phyloP scores from a whole-genome alignment of 1,140 invertebrate species.

The Harlomillsia oculata region DNA sequence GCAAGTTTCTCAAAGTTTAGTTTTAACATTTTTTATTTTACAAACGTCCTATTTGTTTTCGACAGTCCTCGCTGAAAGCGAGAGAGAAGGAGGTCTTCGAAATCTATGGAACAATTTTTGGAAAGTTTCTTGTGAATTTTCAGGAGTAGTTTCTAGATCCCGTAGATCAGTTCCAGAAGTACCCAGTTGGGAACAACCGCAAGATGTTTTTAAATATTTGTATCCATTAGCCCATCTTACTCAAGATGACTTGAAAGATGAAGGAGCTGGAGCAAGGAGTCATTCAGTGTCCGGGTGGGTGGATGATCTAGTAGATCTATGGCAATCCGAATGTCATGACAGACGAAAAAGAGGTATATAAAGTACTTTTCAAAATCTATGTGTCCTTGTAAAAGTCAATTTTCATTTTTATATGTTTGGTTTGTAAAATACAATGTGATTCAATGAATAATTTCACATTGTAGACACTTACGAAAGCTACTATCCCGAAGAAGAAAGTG shows the following conservation, averaged over 20 bases:
- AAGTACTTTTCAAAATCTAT: no score
- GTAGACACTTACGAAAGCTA: background rate
- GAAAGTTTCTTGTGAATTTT: conserved; percentile 22
- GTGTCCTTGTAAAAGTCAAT: background rate
- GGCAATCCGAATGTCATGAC: conserved; percentile 24
- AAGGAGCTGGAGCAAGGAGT: background rate
- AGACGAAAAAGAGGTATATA: background rate
- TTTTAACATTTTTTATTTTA: no score
- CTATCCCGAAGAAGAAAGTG: background rate
- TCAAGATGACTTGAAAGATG: conserved; percentile 10
- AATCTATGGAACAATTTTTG: conserved; percentile 18
- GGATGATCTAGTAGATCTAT: conserved; percentile 23
- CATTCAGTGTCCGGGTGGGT: conserved; percentile 22
- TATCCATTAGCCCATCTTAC: conserved; percentile 29
- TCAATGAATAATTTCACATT: background rate
- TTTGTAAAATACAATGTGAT: background rate
- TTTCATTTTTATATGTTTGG: background rate
- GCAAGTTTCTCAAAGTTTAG: no score
- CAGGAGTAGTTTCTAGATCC: conserved; percentile 6
- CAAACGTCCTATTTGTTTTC: no score
- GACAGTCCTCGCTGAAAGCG: no score
- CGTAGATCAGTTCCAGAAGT: conserved; percentile 7
- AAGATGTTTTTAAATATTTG: conserved; percentile 26
- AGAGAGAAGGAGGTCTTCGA: background rate
- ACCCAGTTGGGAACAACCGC: conserved; percentile 14